These are phyloP conservation scores for Cheirogaleus major DNA, from an alignment of 2,797 vertebrate species.

Conservation along the genomic window DNA sequence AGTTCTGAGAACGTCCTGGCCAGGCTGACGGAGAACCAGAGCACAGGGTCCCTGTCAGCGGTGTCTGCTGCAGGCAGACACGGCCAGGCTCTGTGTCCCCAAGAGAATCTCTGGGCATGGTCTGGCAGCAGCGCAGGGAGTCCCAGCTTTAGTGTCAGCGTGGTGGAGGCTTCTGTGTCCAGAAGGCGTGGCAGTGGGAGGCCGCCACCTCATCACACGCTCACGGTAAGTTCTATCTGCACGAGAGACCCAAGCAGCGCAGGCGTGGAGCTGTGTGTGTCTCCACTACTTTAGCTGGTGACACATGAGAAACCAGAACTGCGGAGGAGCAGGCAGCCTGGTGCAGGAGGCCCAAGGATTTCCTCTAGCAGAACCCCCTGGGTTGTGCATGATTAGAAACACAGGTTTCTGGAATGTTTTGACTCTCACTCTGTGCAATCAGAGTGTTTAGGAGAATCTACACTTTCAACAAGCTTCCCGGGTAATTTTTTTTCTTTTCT, in stretches of 20 bases:
- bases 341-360: fast-evolving
- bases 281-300: not conserved
- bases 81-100: not conserved
- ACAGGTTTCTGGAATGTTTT: too few relatives aligned
- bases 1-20: not conserved
- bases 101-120: fast-evolving
- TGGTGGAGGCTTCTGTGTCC: fast-evolving
- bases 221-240: not conserved
- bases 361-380: too few relatives aligned
- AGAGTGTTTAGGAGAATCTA: not conserved
- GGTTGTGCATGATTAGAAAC: fast-evolving
- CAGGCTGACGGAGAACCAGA: not conserved
- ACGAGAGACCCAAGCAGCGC: not conserved
- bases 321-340: fast-evolving
- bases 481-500: not conserved
- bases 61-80: too few relatives aligned
- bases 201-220: fast-evolving
- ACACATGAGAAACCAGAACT: not conserved
- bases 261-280: not conserved
- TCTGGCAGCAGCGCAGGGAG: not conserved
- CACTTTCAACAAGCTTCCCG: not conserved
- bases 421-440: not conserved
- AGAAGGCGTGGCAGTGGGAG: not conserved
- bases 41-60: fast-evolving
- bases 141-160: not conserved